Evolutionary conservation across 2,888 invertebrate genomes (phyloP).

Genomic region (Selenia dentaria): DNA sequence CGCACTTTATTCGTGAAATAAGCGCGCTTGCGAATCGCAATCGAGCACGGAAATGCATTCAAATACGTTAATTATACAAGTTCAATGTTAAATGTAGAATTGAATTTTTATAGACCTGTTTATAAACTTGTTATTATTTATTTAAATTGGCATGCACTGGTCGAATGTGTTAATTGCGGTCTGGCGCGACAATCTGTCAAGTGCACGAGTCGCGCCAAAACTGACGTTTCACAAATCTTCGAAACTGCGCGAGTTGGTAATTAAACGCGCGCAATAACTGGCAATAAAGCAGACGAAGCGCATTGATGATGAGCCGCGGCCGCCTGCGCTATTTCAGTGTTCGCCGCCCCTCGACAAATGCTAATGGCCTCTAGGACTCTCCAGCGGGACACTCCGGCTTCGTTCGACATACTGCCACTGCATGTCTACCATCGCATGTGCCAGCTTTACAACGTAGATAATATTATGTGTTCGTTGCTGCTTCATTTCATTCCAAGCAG

Average conservation of each 20-base stretch:
- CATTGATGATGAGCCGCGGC: slow-evolving; percentile 71
- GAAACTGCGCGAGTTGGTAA: slow-evolving; percentile 70
- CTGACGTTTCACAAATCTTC: slow-evolving; percentile 75
- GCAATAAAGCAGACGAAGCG: slow-evolving; percentile 75
- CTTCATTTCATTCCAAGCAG: neutral
- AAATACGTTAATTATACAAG: slow-evolving; percentile 53
- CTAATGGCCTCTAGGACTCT: slow-evolving; percentile 82
- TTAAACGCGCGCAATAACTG: slow-evolving; percentile 79
- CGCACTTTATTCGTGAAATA: slow-evolving; percentile 58
- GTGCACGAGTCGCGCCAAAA: slow-evolving; percentile 64
- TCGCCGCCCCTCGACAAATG: slow-evolving; percentile 78
- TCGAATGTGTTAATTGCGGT: slow-evolving; percentile 34
- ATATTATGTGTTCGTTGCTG: neutral
- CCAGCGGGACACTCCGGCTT: slow-evolving; percentile 44
- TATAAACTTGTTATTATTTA: slow-evolving; percentile 17
- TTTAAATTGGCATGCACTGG: slow-evolving; percentile 34
- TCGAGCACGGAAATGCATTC: slow-evolving; percentile 56
- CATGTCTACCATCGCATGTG: slow-evolving; percentile 12
- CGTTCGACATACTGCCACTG: slow-evolving; percentile 19
- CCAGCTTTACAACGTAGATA: neutral
- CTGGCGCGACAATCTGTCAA: slow-evolving; percentile 60
- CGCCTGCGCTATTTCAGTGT: slow-evolving; percentile 74
- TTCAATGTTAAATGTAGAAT: slow-evolving; percentile 39
- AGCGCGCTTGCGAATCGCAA: slow-evolving; percentile 51
- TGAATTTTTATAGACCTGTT: slow-evolving; percentile 37